phyloP scores from a whole-genome alignment of 2,888 invertebrate genomes.

The Drosophila seclusa region DNA sequence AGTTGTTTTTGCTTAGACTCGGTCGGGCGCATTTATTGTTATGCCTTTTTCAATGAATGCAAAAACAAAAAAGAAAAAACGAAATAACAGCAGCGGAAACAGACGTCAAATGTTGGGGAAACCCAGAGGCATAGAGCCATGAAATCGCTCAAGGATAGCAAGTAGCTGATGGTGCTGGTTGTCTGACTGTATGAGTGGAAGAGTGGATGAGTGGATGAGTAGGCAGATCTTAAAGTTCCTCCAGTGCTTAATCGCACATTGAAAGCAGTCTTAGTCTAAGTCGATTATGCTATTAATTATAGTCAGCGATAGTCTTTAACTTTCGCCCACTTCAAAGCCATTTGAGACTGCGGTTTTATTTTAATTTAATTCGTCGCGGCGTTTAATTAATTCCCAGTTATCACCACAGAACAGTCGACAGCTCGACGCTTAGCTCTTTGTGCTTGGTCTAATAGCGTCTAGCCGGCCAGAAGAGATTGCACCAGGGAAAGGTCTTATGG shows the following conservation, averaged over 20 bases:
- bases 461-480: conserved; percentile 59
- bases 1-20: conserved; percentile 21
- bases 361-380: conserved; percentile 66
- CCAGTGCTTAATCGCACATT: conserved; percentile 1
- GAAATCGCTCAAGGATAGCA: conserved; percentile 25
- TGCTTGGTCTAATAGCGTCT: conserved; percentile 61
- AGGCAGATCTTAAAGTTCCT: conserved; percentile 24
- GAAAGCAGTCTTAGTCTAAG: conserved; percentile 4
- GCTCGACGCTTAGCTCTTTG: conserved; percentile 50
- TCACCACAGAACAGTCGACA: conserved; percentile 70
- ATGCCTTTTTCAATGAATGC: conserved; percentile 43
- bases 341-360: conserved; percentile 52
- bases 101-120: conserved; percentile 41
- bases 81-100: conserved; percentile 34
- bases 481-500: conserved; percentile 54
- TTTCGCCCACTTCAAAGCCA: conserved; percentile 21
- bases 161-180: not conserved
- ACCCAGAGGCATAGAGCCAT: conserved; percentile 31
- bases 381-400: conserved; percentile 84
- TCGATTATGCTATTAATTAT: conserved; percentile 47
- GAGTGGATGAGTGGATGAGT: not conserved
- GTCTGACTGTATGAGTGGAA: not conserved
- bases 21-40: conserved; percentile 55
- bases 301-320: conserved; percentile 21
- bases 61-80: conserved; percentile 23